These are phyloP conservation scores for Xestia c-nigrum DNA, from an alignment of 2,888 invertebrate species.

Conservation along the genomic window DNA sequence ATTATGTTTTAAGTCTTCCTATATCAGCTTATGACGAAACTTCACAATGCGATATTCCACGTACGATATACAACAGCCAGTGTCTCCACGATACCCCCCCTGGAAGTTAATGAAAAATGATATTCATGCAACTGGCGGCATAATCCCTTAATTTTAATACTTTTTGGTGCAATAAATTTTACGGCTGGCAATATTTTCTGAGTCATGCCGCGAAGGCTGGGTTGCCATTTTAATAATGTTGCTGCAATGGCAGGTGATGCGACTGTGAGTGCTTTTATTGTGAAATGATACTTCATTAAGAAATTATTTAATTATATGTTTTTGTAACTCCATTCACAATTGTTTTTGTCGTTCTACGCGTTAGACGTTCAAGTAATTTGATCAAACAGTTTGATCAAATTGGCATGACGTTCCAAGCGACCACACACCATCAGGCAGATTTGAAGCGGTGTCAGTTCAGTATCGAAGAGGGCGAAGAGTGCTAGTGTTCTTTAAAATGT, in stretches of 20 bases:
- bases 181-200: constrained; percentile 60
- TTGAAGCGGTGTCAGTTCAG: no score
- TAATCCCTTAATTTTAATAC: constrained; percentile 69
- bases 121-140: constrained; percentile 61
- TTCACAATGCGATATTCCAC: constrained; percentile 25
- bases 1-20: background rate
- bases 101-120: constrained; percentile 66
- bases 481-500: no score
- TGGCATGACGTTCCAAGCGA: no score
- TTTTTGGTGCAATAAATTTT: constrained; percentile 69
- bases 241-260: constrained; percentile 33
- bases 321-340: background rate
- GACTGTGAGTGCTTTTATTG: constrained; percentile 7
- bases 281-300: constrained; percentile 35
- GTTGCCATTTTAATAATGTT: constrained; percentile 59
- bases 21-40: background rate
- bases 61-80: constrained; percentile 41
- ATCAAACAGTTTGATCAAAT: no score
- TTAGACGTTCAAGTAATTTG: no score
- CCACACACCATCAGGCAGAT: no score
- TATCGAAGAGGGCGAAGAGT: no score
- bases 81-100: constrained; percentile 41
- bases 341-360: no score
- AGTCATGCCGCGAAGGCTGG: constrained; percentile 53
- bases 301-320: background rate